Conservation (phyloP, 2,888 invertebrate species). For the Rugalucina vietnamica region DNA sequence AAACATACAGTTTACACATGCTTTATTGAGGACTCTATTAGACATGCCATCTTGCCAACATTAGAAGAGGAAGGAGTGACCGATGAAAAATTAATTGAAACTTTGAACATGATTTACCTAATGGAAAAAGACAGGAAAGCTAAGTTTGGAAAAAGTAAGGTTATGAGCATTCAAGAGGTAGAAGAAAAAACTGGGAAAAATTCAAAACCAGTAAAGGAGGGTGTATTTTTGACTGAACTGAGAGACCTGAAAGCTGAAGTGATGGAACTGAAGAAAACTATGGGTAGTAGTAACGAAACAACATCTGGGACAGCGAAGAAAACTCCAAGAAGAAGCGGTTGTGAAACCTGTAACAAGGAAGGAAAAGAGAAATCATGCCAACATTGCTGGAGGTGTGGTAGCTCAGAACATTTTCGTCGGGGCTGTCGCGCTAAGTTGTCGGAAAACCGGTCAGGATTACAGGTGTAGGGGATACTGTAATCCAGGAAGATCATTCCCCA, state of each 20-base stretch:
- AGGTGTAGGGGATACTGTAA: not conserved
- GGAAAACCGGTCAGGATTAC: constrained; percentile 27
- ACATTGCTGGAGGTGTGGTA: constrained; percentile 32
- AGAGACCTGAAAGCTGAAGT: not conserved
- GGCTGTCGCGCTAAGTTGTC: constrained; percentile 17
- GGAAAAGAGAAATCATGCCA: not conserved
- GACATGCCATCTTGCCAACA: not conserved
- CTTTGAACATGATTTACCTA: not conserved
- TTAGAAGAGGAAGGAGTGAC: not conserved
- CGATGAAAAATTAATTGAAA: not conserved
- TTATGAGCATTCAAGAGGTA: not conserved
- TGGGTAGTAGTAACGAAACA: not conserved
- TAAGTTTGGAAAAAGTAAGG: not conserved
- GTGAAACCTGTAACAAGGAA: not conserved
- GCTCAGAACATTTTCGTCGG: not conserved
- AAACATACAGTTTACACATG: constrained; percentile 22
- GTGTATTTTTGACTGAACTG: constrained; percentile 2
- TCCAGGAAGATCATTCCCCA: not conserved
- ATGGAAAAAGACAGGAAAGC: constrained; percentile 8
- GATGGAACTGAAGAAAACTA: not conserved
- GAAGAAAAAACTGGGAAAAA: not conserved
- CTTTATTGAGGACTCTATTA: not conserved
- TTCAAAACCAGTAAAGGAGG: not conserved
- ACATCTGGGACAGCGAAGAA: not conserved
- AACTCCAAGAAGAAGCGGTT: not conserved